Conservation (phyloP, 2,888 invertebrate species). For the Gymnocheta viridis region DNA sequence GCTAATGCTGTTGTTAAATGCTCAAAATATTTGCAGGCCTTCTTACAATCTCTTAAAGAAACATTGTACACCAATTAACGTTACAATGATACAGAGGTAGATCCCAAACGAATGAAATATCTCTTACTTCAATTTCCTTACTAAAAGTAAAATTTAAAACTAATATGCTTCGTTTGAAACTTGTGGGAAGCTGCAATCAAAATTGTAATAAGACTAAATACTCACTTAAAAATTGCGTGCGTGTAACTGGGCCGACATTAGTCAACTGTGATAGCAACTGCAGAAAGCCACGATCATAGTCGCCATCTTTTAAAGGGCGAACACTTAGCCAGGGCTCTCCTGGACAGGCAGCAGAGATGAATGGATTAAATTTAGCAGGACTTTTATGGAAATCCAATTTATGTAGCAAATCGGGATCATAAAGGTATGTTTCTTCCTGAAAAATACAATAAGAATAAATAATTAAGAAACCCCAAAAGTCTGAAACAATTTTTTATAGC, state of each 20-base stretch:
- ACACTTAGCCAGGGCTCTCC: slow-evolving; percentile 90
- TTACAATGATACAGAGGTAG: too few relatives aligned
- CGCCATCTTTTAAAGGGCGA: slow-evolving; percentile 89
- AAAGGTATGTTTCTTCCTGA: slow-evolving; percentile 84
- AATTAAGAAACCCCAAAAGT: background rate
- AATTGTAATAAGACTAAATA: slow-evolving; percentile 51
- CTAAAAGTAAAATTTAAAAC: too few relatives aligned
- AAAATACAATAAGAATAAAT: slow-evolving; percentile 54
- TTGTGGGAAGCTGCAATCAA: background rate
- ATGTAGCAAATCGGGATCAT: slow-evolving; percentile 86
- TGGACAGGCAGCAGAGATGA: slow-evolving; percentile 87
- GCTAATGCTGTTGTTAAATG: too few relatives aligned
- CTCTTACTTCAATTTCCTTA: too few relatives aligned
- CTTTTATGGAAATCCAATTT: slow-evolving; percentile 86
- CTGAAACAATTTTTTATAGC: background rate
- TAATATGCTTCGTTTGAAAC: too few relatives aligned
- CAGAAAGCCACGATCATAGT: slow-evolving; percentile 92
- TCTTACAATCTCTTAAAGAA: too few relatives aligned
- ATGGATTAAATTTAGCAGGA: slow-evolving; percentile 86
- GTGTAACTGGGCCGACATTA: slow-evolving; percentile 89
- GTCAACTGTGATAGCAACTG: slow-evolving; percentile 92
- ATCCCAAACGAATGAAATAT: too few relatives aligned
- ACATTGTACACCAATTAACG: too few relatives aligned
- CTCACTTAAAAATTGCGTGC: slow-evolving; percentile 91
- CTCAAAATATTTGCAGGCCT: too few relatives aligned